Evolutionary conservation across 2,113 vertebrate genomes (phyloP).

Genomic region (Machaerirhynchus nigripectus): DNA sequence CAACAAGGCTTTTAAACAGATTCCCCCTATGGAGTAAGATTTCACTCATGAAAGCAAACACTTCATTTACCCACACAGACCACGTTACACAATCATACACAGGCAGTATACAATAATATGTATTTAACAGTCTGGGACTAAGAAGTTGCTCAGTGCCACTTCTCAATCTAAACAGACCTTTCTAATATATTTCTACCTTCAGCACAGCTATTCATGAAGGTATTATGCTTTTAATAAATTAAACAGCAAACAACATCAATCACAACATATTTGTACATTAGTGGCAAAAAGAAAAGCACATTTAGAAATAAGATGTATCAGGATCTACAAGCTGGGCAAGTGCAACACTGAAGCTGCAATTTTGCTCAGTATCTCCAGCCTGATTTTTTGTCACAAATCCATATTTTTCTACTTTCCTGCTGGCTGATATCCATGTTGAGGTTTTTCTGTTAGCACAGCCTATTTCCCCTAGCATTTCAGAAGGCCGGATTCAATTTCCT

Average conservation of each 20-base stretch:
- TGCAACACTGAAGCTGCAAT: neutral
- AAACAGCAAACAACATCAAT: neutral
- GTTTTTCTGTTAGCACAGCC: constrained; percentile 26
- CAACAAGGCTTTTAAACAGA: neutral
- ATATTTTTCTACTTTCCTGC: constrained; percentile 20
- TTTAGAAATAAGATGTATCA: neutral
- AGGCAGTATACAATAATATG: neutral
- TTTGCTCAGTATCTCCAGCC: neutral
- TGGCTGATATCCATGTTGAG: constrained; percentile 25
- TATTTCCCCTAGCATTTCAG: constrained; percentile 37
- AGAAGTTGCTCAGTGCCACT: neutral
- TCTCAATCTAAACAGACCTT: neutral
- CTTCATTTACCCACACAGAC: neutral
- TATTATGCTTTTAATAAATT: neutral
- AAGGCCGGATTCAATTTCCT: constrained; percentile 31
- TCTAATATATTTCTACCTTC: neutral
- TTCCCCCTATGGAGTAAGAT: neutral
- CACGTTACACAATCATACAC: neutral
- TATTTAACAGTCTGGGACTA: neutral
- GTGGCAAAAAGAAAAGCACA: neutral
- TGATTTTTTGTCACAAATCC: constrained; percentile 1
- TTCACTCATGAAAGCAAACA: neutral
- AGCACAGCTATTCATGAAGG: neutral
- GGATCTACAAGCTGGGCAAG: neutral
- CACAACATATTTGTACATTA: neutral